These are phyloP conservation scores for Hirtodrosophila histrioides DNA, from an alignment of 2,888 invertebrate species.

Conservation along the genomic window DNA sequence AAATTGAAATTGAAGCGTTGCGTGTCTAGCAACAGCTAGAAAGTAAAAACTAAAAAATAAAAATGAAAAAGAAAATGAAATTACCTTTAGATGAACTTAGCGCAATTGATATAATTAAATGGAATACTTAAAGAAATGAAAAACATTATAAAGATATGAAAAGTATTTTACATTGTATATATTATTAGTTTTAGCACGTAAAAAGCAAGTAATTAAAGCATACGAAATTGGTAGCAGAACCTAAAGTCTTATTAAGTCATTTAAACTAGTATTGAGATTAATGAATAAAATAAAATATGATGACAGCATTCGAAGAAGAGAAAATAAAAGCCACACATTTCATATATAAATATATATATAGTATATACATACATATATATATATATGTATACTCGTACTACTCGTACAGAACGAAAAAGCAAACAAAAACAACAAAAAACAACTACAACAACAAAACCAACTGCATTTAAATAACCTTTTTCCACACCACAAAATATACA, in stretches of 20 bases:
- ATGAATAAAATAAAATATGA: conserved; percentile 19
- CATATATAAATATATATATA: conserved; percentile 41
- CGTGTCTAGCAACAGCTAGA: conserved; percentile 42
- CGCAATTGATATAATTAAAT: conserved; percentile 83
- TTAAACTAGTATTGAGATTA: conserved; percentile 46
- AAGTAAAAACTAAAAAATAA: conserved; percentile 34
- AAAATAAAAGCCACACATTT: conserved; percentile 43
- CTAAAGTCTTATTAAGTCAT: conserved; percentile 75
- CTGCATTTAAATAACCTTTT: conserved; percentile 70
- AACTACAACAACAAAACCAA: conserved; percentile 48
- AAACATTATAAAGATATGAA: conserved; percentile 32
- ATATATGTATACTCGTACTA: conserved; percentile 30
- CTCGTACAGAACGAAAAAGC: conserved; percentile 27
- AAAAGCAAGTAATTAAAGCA: conserved; percentile 57
- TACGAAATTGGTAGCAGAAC: conserved; percentile 67
- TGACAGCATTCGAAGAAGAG: conserved; percentile 36
- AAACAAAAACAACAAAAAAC: conserved; percentile 28
- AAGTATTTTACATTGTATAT: conserved; percentile 82
- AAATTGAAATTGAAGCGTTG: conserved; percentile 26
- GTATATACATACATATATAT: conserved; percentile 32
- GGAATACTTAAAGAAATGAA: conserved; percentile 48
- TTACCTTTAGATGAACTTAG: conserved; percentile 84
- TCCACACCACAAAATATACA: conserved; percentile 53
- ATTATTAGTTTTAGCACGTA: conserved; percentile 82
- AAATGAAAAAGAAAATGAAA: conserved; percentile 45